Conservation (phyloP, 2,113 vertebrate genomes). For the Todiramphus chloris region DNA sequence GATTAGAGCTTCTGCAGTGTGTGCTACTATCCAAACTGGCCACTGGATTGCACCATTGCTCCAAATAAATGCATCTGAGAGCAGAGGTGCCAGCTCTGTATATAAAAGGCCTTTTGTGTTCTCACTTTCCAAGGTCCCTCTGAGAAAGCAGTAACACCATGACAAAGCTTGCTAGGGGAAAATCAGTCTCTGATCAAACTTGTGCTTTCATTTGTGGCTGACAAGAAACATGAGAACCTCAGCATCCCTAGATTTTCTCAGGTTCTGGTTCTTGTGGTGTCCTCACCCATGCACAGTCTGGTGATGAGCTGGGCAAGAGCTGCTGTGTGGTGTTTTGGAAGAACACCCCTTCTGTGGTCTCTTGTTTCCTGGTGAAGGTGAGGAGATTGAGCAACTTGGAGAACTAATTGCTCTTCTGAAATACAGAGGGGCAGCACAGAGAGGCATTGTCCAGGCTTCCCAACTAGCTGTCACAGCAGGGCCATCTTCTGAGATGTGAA, state of each 20-base stretch:
- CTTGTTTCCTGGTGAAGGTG: not conserved
- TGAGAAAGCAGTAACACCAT: not conserved
- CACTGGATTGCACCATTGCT: slow-evolving; percentile 57
- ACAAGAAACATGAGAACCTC: accelerated
- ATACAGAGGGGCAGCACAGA: not conserved
- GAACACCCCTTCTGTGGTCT: not conserved
- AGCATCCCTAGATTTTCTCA: not conserved
- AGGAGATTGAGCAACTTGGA: not conserved
- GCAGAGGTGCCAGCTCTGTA: not conserved
- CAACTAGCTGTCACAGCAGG: not conserved
- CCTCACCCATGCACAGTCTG: accelerated
- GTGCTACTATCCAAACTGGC: slow-evolving; percentile 4
- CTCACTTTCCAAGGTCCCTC: not conserved
- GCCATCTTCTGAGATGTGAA: not conserved
- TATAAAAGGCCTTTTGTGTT: not conserved
- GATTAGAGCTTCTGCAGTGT: not conserved
- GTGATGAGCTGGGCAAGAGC: not conserved
- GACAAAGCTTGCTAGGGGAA: not conserved
- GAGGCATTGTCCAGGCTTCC: not conserved
- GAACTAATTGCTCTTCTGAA: not conserved
- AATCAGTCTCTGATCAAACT: not conserved
- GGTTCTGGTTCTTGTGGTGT: not conserved
- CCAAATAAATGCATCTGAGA: not conserved
- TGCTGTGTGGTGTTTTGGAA: not conserved
- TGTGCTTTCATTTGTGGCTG: not conserved